Evolutionary conservation across 2,888 invertebrate species (phyloP), one percentile per base, ranked within the genome.

Genomic region (Ditula angustiorana): DNA sequence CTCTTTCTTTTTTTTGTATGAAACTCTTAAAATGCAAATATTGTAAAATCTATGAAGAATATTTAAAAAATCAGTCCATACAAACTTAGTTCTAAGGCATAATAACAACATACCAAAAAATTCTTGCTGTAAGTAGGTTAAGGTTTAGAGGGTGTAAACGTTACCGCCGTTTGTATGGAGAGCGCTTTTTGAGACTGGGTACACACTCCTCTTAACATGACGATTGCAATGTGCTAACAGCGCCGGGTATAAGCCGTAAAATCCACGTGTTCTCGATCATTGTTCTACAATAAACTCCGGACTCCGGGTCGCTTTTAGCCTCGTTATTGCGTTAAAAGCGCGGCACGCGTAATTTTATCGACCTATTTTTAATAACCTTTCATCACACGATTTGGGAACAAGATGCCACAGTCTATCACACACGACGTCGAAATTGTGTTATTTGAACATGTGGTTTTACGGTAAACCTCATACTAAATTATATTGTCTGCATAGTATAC

Each of bases 231-330:
- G 60, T 41, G 64, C 55, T 61, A 61, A 28, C 24, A 67, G 67
- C 69, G 70, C 69, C 69, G 63, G 21, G 67, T 67, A 58, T 53
- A 53, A 62, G 60, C 67, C 58, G 67, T 74, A 71, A 72, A 71
- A 55, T 65, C 74, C 82, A 82, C 74, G 75, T 83, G 82, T 75
- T 81, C 59, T 65, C 65, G 74, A 80, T 81, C 75, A 75, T 71
- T 74, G 75, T 73, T 69, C 67, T 69, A 66, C 71, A 71, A 71
- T 76, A 72, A 72, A 70, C 28, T 28, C 26, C 30, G 3, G 4
- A 30, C n/a, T n/a, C n/a, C 44, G 23, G 24, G 46, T 24, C 56
- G 24, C 19, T 50, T 41, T 57, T 44, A 13, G 49, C 23, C 13
- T 19, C 41, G 57, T 52, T 19, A 53, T n/a, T 50, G 24, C 30